phyloP scores from a whole-genome alignment of 2,113 vertebrate genomes.

The Donacobius atricapilla region DNA sequence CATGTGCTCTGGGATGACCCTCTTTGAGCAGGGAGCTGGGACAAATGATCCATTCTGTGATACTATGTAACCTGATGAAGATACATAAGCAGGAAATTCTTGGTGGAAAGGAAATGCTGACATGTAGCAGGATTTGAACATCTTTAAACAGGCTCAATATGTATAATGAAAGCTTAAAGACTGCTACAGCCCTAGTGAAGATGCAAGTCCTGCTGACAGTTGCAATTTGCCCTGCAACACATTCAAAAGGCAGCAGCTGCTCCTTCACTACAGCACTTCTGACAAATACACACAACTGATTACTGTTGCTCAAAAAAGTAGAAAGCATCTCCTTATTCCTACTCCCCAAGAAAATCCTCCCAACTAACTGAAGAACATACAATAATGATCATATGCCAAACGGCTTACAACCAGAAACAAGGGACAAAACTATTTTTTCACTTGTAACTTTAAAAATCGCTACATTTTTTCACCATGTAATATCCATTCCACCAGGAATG shows the following conservation, averaged over 20 bases:
- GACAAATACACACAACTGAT: neutral
- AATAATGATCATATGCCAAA: neutral
- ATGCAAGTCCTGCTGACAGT: neutral
- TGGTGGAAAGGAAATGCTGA: neutral
- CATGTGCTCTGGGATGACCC: neutral
- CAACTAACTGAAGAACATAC: neutral
- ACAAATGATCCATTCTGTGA: neutral
- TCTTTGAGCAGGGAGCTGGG: neutral
- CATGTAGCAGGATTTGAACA: neutral
- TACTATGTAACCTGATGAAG: neutral
- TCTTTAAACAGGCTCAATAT: neutral
- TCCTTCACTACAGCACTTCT: neutral
- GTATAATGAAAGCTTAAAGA: fast-evolving
- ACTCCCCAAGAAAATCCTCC: fast-evolving
- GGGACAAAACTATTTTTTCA: neutral
- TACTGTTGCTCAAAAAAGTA: neutral
- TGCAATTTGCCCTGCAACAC: neutral
- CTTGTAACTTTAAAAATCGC: neutral
- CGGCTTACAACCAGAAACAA: neutral
- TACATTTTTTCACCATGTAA: neutral
- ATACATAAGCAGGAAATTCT: neutral
- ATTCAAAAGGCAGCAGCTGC: neutral
- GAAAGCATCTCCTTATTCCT: neutral
- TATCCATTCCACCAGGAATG: neutral
- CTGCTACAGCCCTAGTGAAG: neutral